Percentiles rank a stretch among this genome's conserved stretches.
Conservation (phyloP, 2,888 invertebrate genomes). For the Leptura quadrifasciata region DNA sequence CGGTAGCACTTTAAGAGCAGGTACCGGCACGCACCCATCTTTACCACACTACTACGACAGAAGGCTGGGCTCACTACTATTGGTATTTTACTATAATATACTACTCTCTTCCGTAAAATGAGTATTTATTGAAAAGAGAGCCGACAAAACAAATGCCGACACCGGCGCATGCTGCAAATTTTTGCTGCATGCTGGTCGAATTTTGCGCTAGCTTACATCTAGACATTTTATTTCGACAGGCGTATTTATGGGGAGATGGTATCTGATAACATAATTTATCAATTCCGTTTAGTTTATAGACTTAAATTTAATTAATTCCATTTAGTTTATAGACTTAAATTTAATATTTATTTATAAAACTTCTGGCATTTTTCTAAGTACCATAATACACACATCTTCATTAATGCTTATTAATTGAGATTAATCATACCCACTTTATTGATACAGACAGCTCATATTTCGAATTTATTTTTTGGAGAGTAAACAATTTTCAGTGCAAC, state of each 20-base stretch:
- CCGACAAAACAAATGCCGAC: conserved; percentile 48
- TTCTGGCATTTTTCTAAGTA: no score
- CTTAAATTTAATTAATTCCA: not conserved
- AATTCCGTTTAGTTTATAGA: not conserved
- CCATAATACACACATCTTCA: no score
- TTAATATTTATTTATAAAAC: not conserved
- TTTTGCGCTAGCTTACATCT: conserved; percentile 43
- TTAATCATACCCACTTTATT: no score
- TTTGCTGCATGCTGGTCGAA: conserved; percentile 47
- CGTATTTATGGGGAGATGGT: conserved; percentile 15
- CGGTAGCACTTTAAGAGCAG: conserved; percentile 47
- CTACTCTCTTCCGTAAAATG: conserved; percentile 60
- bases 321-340: not conserved
- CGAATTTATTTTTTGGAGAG: no score
- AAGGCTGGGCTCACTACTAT: conserved; percentile 44
- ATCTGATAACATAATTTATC: conserved; percentile 7
- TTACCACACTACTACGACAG: conserved; percentile 38
- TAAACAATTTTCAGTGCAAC: no score
- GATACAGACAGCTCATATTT: no score
- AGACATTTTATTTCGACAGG: not conserved
- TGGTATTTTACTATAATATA: conserved; percentile 56
- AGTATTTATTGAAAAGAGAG: conserved; percentile 53
- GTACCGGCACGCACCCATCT: conserved; percentile 51
- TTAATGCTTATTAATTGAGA: no score
- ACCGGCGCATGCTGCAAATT: conserved; percentile 53